Base-by-base conservation (phyloP, 2,797 vertebrate genomes). In the Tenualosa ilisha region DNA sequence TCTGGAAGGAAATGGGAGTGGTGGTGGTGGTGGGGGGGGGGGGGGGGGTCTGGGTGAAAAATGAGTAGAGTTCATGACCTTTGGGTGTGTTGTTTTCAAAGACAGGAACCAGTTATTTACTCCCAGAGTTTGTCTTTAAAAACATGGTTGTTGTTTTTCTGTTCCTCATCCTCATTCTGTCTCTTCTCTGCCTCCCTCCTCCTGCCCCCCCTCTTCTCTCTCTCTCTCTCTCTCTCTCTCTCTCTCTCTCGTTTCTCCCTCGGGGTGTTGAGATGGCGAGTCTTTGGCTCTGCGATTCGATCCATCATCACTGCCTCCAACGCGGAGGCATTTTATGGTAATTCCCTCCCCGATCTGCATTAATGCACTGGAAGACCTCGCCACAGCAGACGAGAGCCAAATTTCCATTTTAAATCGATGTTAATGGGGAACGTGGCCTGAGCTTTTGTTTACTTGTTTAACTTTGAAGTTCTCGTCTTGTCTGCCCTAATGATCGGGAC, bases 391-490 rank as follows among this genome's bases (percentile, higher is more conserved):
- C 24, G 11, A 59, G 82, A 56, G 59, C 84, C 85, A 79, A 63
- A 89, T 91, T 89, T 91, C 84, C 87, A 91, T 89, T 88, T 88
- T 88, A 87, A 89, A 88, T 83, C 85, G 68, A 91, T 88, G 87
- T 85, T 89, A 89, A 88, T 88, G 83, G 51, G 43, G 84, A 89
- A 81, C 40, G 68, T 61, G 85, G 37, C 83, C 51, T 8, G 56
- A 12, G n/a, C 82, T 84, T 88, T 90, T 88, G 84, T 89, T 87
- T 86, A 86, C 83, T 88, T 79, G 85, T 68, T 84, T 86, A 88
- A 85, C 86, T 87, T 88, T 87, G 83, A 88, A 84, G 82, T 83
- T 86, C 83, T 85, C 53, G 85, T 85, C 72, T 82, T 79, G 83
- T 40, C 61, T 22, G 37, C 72, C 68, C 87, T 87, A 83, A 85